Evolutionary conservation across 1,140 invertebrate genomes (phyloP).

Genomic region (Drosophila lini): DNA sequence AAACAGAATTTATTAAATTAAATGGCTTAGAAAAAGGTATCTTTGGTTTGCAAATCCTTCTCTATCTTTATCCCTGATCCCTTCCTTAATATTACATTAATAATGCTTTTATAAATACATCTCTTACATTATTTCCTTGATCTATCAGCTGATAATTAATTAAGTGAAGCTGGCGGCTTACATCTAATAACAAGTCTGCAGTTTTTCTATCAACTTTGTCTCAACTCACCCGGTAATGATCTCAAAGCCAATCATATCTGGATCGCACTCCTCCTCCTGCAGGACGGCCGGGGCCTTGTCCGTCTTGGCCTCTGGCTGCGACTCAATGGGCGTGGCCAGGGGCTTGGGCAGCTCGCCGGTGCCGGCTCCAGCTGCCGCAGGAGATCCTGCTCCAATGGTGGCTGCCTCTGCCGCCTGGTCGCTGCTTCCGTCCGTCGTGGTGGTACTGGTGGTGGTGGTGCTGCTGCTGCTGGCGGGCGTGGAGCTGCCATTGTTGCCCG

Average conservation of each 20-base stretch:
- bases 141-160: not conserved
- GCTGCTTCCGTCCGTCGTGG: conserved; percentile 45
- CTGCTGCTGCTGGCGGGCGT: conserved; percentile 38
- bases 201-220: conserved; percentile 4
- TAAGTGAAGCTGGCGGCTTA: not conserved
- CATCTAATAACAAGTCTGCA: not conserved
- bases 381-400: conserved; percentile 25
- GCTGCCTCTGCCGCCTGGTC: conserved; percentile 27
- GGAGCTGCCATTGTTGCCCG: conserved; percentile 34
- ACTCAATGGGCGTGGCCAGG: conserved; percentile 54
- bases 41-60: not conserved
- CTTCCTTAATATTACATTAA: not conserved
- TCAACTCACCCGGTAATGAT: conserved; percentile 91
- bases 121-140: not conserved
- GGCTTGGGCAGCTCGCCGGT: conserved; percentile 65
- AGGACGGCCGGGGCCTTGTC: conserved; percentile 61
- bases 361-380: conserved; percentile 20
- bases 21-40: not conserved
- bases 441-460: conserved; percentile 34
- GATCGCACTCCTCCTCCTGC: conserved; percentile 89
- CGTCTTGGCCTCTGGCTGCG: conserved; percentile 69
- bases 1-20: not conserved
- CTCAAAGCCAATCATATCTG: conserved; percentile 96
- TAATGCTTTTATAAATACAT: not conserved
- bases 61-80: too few species aligned